These are phyloP conservation scores for Centropyge bicolor DNA, from an alignment of 2,797 vertebrate species.

Conservation along the genomic window DNA sequence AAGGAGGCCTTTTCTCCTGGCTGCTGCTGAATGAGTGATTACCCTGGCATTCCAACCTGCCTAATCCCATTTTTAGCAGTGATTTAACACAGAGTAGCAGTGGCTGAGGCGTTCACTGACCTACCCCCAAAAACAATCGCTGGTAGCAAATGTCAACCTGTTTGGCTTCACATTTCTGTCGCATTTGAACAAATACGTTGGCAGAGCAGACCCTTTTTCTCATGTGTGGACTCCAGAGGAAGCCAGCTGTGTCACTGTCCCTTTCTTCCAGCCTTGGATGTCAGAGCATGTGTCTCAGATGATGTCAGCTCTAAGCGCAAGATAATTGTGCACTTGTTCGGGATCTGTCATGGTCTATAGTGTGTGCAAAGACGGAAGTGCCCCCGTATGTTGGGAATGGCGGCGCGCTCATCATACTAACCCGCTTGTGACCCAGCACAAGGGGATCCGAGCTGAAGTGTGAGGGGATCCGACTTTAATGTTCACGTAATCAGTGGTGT, in stretches of 20 bases:
- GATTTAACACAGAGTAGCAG: conserved; percentile 75
- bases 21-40: conserved; percentile 81
- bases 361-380: conserved; percentile 1
- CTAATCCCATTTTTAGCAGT: conserved; percentile 84
- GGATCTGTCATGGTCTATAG: conserved; percentile 28
- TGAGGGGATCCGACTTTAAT: conserved; percentile 77
- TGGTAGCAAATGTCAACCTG: conserved; percentile 42
- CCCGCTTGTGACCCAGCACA: conserved; percentile 67
- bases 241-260: conserved; percentile 13
- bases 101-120: conserved; percentile 53
- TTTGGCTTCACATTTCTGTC: conserved; percentile 29
- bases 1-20: conserved; percentile 78
- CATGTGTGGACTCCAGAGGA: conserved; percentile 7
- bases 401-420: conserved; percentile 49
- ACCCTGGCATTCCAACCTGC: conserved; percentile 81
- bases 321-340: conserved; percentile 55
- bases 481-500: conserved; percentile 79
- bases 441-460: conserved; percentile 71
- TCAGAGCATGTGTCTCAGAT: conserved; percentile 22
- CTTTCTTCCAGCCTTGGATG: conserved; percentile 11
- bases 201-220: conserved; percentile 21
- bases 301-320: conserved; percentile 60
- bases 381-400: conserved; percentile 10
- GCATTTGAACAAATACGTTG: conserved; percentile 21
- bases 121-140: conserved; percentile 33